These are phyloP conservation scores for Sarcophilus harrisii DNA, from an alignment of 2,797 vertebrate genomes.

Conservation along the genomic window DNA sequence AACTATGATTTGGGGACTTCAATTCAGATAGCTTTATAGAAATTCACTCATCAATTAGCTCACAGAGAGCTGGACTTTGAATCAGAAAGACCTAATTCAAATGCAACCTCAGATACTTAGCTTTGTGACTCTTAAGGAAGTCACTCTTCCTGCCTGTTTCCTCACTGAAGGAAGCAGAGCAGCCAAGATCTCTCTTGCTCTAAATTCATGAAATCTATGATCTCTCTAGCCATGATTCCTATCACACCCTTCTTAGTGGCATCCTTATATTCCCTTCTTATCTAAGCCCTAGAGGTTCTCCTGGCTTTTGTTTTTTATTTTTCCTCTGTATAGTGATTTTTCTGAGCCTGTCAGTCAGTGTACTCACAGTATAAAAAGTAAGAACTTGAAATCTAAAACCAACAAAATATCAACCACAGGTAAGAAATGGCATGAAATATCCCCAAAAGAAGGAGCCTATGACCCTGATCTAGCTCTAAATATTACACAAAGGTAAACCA, in stretches of 20 bases:
- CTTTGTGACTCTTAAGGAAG: background rate
- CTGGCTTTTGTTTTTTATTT: background rate
- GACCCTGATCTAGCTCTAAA: background rate
- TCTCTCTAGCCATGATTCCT: background rate
- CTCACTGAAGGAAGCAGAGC: background rate
- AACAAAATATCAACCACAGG: background rate
- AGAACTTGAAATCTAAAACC: background rate
- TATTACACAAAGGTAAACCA: background rate
- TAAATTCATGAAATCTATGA: background rate
- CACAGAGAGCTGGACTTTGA: background rate
- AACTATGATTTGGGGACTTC: background rate
- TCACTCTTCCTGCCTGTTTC: background rate
- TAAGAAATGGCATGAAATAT: background rate
- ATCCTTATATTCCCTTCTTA: background rate
- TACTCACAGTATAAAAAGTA: background rate
- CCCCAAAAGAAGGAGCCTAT: background rate
- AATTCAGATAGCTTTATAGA: background rate
- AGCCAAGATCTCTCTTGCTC: background rate
- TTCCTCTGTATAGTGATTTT: background rate
- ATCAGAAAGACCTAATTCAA: background rate
- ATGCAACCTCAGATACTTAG: background rate
- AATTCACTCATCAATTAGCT: background rate
- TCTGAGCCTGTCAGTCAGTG: background rate
- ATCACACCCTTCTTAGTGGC: background rate
- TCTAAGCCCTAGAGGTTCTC: background rate